A percentile compares a stretch with the other conserved stretches of the same genome.
Conservation (phyloP, 2,113 vertebrate genomes). For the Marcusenius ussheri region DNA sequence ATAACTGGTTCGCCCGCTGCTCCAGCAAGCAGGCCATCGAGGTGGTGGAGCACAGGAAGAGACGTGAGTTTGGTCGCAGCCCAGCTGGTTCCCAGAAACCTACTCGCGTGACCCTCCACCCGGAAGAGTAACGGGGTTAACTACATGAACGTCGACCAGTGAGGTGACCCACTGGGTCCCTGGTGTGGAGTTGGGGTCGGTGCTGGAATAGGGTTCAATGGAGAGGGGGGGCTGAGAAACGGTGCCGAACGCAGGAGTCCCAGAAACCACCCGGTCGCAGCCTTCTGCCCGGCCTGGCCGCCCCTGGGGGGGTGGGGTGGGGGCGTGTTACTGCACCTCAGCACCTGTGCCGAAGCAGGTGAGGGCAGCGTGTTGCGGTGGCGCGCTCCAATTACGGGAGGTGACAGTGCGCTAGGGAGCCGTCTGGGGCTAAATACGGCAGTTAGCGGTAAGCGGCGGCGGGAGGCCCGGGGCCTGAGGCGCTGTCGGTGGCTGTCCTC, state of each 20-base stretch:
- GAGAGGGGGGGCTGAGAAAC: background rate
- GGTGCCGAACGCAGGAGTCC: background rate
- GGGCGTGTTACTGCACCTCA: constrained; percentile 32
- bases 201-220: background rate
- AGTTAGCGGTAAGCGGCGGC: constrained; percentile 40
- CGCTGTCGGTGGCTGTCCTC: constrained; percentile 35
- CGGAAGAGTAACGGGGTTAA: background rate
- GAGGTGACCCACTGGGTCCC: background rate
- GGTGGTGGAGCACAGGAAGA: constrained; percentile 85
- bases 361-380: constrained; percentile 35
- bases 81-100: background rate
- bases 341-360: constrained; percentile 56
- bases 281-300: too few relatives aligned
- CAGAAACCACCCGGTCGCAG: background rate
- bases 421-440: constrained; percentile 41
- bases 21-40: constrained; percentile 83
- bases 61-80: constrained; percentile 59
- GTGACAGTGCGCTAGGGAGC: constrained; percentile 52
- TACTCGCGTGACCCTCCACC: background rate
- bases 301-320: background rate
- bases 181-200: constrained; percentile 24
- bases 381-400: constrained; percentile 53
- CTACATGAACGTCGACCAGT: background rate
- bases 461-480: constrained; percentile 47
- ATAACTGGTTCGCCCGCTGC: constrained; percentile 96